Base-by-base conservation (phyloP, 2,888 invertebrate species). In the Teinopalpus imperialis region DNA sequence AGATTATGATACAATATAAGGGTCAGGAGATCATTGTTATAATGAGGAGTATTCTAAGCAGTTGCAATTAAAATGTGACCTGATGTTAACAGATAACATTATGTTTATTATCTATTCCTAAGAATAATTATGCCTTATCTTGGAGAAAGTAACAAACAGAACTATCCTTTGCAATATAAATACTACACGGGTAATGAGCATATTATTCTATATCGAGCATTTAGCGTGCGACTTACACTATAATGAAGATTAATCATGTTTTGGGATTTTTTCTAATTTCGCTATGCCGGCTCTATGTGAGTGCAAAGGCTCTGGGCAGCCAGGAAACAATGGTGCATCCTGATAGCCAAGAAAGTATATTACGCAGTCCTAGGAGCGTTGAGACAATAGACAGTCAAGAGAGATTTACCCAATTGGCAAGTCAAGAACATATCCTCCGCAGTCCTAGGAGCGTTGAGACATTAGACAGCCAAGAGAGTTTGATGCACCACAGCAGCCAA, bases 61-160 rank as follows among this genome's bases (percentile, higher is more conserved):
- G 8, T 21, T 21, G 21, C n/a, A 35, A 35, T 35, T 35, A 4
- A 16, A 18, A 8, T 18, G 2, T 16, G 6, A 37, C 9, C 10
- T 26, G 6, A 13, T 16, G 13, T 23, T 7, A 6, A 26, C 8
- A 24, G 23, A 35, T 35, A 23, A 36, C 9, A 9, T n/a, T 18
- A 2, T 12, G 16, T 35, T 35, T 8, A 9, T 8, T 13, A 13
- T 24, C 8, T n/a, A 10, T 10, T 10, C 10, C 26, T 27, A 10
- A 9, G 26, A 23, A n/a, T n/a, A n/a, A n/a, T n/a, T 13, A 35
- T 7, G n/a, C 1, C 4, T 34, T 35, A 35, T 35, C 21, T 20
- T 23, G 3, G 16, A 8, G 9, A 26, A 24, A 36, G 16, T 14
- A 24, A 5, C 8, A 0, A 24, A 36, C 24, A n/a, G 1, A 26